Base-by-base conservation (phyloP, 2,113 vertebrate genomes). In the Uria aalge region DNA sequence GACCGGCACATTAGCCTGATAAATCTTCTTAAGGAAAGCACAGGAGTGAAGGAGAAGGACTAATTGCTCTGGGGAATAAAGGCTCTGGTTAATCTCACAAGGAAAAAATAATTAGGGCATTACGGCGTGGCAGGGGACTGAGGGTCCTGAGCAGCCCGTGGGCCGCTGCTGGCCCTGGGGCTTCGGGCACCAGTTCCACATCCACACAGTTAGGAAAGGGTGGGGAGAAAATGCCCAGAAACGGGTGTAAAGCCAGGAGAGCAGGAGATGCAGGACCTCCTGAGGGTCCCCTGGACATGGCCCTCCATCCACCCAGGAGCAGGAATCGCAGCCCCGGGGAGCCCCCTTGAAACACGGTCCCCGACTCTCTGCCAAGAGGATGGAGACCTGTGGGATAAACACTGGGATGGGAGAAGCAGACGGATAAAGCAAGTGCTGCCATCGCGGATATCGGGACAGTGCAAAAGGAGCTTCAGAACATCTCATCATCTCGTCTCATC, bases 381-480 rank as follows among this genome's bases (percentile, higher is more conserved):
- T 24, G 52, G 50, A 24, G 15, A 81, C 34, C 40, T 15, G 77
- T 8, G 7, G 48, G 34, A 56, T 19, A 17, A 38, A 81, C 26
- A 23, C 1, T 1, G 0, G 10, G 48, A 64, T 4, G 34, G 3
- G 8, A 40, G 53, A 21, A 11, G 55, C 43, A 29, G 66, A 15
- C 5, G 11, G 19, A 23, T 32, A 20, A 23, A 34, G 66, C 23
- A 27, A 41, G 55, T 5, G 3, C n/a, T 29, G 55, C 20, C 21
- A 7, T 29, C 14, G 3, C 8, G 66, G 43, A 29, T 13, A 11
- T 14, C 43, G 6, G 77, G 20, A 38, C 20, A 23, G 77, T 3
- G 11, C 52, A 47, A n/a, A 53, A 56, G 3, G 22, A 23, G 50
- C 23, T 30, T 23, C 40, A 36, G 32, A 30, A 56, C 32, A 47